Base-by-base conservation (phyloP, 2,888 invertebrate genomes). In the Barypeithes pellucidus region DNA sequence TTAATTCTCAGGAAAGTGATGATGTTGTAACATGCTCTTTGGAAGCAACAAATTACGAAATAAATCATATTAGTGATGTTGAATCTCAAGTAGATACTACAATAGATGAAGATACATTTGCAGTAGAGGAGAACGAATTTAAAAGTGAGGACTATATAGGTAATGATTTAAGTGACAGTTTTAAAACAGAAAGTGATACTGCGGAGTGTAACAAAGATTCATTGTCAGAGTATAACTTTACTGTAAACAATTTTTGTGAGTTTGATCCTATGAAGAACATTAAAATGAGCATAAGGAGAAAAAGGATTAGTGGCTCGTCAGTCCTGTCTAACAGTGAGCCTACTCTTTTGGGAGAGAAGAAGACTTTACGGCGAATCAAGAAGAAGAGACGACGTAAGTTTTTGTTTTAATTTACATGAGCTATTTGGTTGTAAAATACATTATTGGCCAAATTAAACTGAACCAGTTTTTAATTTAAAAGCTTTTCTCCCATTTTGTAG, bases 261-360 rank as follows among this genome's bases (percentile, higher is more conserved):
- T 81, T 82, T 72, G 84, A 85, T 78, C 81, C 85, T 20, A 83
- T 85, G 82, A 84, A 82, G 78, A 85, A 84, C 79, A 79, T 86
- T 72, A 85, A 82, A 78, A 86, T 86, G 84, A 86, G 84, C 72
- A 86, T 85, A 67, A 79, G 85, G 61, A 79, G 86, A 71, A 87
- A 86, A 77, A 76, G 86, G 65, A 78, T 86, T 70, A 86, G 85
- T 73, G 84, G 83, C 77, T 86, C 86, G n/a, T 86, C 86, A 3
- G 81, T 82, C 12, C 75, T 86, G 52, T 85, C 85, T 22, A 85
- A 84, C 74, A 85, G 82, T 77, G 86, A 86, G 67, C 82, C 81
- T 14, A 72, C 79, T 18, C 76, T 78, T 45, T 57, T 79, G 12
- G 85, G 84, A 41, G 85, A 85, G 68, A 82, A 83, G 73, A 76